phyloP scores from a whole-genome alignment of 2,113 vertebrate species.

The Tachuris rubrigastra region DNA sequence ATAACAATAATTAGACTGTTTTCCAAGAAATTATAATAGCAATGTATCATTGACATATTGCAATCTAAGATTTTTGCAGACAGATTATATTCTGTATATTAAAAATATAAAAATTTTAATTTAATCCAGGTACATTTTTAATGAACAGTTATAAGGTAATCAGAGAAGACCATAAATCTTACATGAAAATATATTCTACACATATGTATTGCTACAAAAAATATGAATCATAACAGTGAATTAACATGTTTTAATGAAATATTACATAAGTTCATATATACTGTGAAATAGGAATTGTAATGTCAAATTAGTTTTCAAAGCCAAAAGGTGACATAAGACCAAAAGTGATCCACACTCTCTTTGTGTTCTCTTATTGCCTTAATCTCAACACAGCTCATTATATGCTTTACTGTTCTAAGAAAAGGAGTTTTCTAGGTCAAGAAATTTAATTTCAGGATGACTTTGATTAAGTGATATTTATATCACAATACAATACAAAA shows the following conservation, averaged over 20 bases:
- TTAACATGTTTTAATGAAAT: background rate
- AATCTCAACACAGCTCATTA: background rate
- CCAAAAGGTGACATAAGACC: background rate
- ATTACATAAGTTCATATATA: background rate
- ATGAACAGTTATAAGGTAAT: slow-evolving; percentile 49
- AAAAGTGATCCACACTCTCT: background rate
- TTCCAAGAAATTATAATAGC: background rate
- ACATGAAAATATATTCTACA: background rate
- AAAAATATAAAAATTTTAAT: slow-evolving; percentile 53
- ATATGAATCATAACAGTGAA: background rate
- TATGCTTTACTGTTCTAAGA: background rate
- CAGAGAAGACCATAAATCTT: slow-evolving; percentile 26
- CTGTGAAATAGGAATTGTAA: background rate
- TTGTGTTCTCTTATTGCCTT: background rate
- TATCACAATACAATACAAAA: background rate
- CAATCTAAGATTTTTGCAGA: background rate
- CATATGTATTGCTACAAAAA: slow-evolving; percentile 1
- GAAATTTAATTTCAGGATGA: background rate
- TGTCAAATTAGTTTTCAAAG: background rate
- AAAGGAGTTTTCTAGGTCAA: background rate
- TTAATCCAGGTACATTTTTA: slow-evolving; percentile 66
- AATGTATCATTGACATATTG: background rate
- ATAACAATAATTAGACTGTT: background rate
- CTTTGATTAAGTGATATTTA: background rate
- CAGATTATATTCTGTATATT: slow-evolving; percentile 28